phyloP scores from a whole-genome alignment of 2,113 vertebrate species.

The Dicentrarchus labrax region DNA sequence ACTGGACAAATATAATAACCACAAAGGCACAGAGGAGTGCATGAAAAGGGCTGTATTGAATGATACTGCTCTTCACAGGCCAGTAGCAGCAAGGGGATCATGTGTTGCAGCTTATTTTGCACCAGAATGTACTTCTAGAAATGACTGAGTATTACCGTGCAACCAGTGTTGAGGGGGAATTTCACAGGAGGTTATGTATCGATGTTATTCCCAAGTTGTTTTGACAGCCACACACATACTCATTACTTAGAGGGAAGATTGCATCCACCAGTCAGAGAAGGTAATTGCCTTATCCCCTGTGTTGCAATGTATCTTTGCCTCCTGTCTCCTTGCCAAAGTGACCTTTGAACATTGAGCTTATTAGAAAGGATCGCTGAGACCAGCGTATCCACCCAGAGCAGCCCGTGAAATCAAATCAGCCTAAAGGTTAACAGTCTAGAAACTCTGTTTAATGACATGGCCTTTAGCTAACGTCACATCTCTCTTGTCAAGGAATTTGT shows the following conservation, averaged over 20 bases:
- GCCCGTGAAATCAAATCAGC: slow-evolving; percentile 71
- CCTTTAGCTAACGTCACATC: slow-evolving; percentile 49
- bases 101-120: slow-evolving; percentile 64
- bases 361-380: slow-evolving; percentile 73
- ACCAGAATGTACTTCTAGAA: slow-evolving; percentile 33
- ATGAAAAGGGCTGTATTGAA: slow-evolving; percentile 79
- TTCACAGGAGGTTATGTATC: slow-evolving; percentile 53
- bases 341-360: slow-evolving; percentile 78
- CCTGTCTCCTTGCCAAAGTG: slow-evolving; percentile 69
- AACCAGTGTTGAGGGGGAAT: slow-evolving; percentile 40
- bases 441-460: slow-evolving; percentile 69
- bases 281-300: slow-evolving; percentile 71
- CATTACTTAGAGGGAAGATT: slow-evolving; percentile 65
- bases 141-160: slow-evolving; percentile 21
- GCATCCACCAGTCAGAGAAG: slow-evolving; percentile 61
- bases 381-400: slow-evolving; percentile 54
- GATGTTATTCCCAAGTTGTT: slow-evolving; percentile 63
- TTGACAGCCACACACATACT: slow-evolving; percentile 60
- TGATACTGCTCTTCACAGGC: slow-evolving; percentile 73
- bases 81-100: slow-evolving; percentile 60
- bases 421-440: slow-evolving; percentile 66
- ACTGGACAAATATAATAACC: slow-evolving; percentile 86
- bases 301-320: slow-evolving; percentile 66
- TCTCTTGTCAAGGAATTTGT: slow-evolving; percentile 37
- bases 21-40: slow-evolving; percentile 72